These are phyloP conservation scores for Leptinotarsa texana DNA, from an alignment of 1,140 invertebrate species.

Conservation along the genomic window DNA sequence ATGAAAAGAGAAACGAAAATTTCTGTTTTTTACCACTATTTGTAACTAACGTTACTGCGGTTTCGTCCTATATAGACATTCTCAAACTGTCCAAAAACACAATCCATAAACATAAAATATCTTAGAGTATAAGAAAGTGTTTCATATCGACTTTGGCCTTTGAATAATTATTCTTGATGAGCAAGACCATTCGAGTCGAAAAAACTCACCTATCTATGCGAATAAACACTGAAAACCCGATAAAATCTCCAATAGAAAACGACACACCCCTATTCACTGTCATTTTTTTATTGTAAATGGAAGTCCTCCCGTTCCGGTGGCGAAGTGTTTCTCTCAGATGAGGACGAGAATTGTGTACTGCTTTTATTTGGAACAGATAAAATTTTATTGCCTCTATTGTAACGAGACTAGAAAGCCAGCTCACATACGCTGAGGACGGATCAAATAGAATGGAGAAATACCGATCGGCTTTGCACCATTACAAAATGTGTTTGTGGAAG, in stretches of 20 bases:
- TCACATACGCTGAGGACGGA: conserved; percentile 2
- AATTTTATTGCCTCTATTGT: conserved; percentile 18
- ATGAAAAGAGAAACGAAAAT: too few relatives aligned
- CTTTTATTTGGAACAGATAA: conserved; percentile 24
- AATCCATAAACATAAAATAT: too few relatives aligned
- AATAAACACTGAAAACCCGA: too few relatives aligned
- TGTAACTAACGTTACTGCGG: too few relatives aligned
- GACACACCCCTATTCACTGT: neutral
- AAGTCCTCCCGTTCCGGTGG: neutral
- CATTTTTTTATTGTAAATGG: neutral
- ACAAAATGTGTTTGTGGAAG: conserved; percentile 8
- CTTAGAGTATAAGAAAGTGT: too few relatives aligned
- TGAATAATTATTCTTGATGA: too few relatives aligned
- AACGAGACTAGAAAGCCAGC: conserved; percentile 7
- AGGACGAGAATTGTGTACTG: conserved; percentile 19
- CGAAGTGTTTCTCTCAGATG: conserved; percentile 17
- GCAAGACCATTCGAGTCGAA: too few relatives aligned
- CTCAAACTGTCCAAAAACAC: too few relatives aligned
- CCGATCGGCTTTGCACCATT: neutral
- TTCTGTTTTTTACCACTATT: too few relatives aligned
- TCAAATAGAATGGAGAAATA: conserved; percentile 5
- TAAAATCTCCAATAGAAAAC: neutral
- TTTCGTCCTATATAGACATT: too few relatives aligned
- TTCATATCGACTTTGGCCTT: too few relatives aligned
- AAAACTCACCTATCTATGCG: too few relatives aligned